Evolutionary conservation across 2,113 vertebrate species (phyloP).

Genomic region (Aplodontia rufa): DNA sequence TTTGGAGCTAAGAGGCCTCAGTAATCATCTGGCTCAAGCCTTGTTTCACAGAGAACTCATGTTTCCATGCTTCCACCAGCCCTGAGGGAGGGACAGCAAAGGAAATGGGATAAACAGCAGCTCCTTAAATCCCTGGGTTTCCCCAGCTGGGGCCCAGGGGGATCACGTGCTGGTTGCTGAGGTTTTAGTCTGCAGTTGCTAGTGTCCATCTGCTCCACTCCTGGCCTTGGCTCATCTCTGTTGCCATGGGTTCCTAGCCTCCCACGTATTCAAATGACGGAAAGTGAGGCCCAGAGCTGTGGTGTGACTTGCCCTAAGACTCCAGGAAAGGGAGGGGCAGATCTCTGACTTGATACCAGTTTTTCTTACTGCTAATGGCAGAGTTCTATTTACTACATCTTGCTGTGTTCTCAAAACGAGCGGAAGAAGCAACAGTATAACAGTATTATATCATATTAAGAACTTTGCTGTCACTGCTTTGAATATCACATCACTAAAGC

Average conservation of each 20-base stretch:
- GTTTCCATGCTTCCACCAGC: conserved; percentile 1
- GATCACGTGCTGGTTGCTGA: neutral
- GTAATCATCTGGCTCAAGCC: neutral
- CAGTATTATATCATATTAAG: neutral
- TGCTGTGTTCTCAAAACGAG: neutral
- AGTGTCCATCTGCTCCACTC: neutral
- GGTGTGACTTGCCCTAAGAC: neutral
- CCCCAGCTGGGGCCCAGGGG: neutral
- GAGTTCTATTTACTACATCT: neutral
- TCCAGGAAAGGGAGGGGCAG: neutral
- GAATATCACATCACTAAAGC: conserved; percentile 38
- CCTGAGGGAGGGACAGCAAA: neutral
- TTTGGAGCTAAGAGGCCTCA: conserved; percentile 10
- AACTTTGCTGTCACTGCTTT: neutral
- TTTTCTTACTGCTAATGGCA: neutral
- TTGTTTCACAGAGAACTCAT: conserved; percentile 27
- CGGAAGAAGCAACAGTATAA: neutral
- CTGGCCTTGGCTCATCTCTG: neutral
- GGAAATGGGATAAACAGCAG: neutral
- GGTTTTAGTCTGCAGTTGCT: neutral
- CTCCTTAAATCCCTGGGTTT: neutral
- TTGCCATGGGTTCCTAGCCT: neutral
- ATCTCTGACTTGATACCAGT: neutral
- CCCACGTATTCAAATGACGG: neutral
- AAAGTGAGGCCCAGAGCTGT: neutral